Base-by-base conservation (phyloP, 2,888 invertebrate species). In the Cyrtodaria siliqua region DNA sequence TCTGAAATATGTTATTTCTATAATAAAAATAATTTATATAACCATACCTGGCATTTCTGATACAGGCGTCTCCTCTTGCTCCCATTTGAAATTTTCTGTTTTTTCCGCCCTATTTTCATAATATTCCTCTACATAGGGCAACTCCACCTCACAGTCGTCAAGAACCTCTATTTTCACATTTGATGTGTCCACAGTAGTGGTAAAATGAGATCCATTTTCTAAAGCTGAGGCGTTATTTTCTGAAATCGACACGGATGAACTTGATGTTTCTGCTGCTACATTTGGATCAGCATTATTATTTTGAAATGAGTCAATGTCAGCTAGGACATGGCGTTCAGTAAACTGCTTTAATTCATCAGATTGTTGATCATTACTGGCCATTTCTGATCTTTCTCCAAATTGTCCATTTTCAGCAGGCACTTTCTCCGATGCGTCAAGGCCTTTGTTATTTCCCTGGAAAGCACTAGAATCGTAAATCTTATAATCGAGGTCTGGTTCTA, bases 51-150 rank as follows among this genome's bases (percentile, higher is more conserved):
- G 9, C 16, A 16, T 8, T 16, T 38, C 40, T 16, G 16, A 12
- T 12, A 8, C 40, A 12, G 9, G 9, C 8, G 40, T 12, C 16
- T 38, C 40, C 16, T 8, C 8, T 16, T 38, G 40, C 16, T 8
- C 16, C 40, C 40, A 38, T 38, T 38, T 8, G 9, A 12, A 8
- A 38, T 38, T 38, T 8, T 38, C 16, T 8, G 40, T 38, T 12
- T 12, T 16, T 12, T 16, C 16, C 40, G 9, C 33, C 1, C 4
- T 8, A 2, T 27, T 49, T 4, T 64, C 29, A 33, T 72, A 72
- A 44, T 57, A 72, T 20, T 64, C 64, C 27, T 72, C 64, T 12
- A 72, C 72, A 52, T 62, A 64, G 27, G 72, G 72, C 27, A 72
- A 47, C 14, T 64, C 66, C 24, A 72, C 55, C 0, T 72, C 66